Evolutionary conservation across 2,888 invertebrate genomes (phyloP), one percentile per base, ranked within the genome.

Genomic region (Drosophila conformis): DNA sequence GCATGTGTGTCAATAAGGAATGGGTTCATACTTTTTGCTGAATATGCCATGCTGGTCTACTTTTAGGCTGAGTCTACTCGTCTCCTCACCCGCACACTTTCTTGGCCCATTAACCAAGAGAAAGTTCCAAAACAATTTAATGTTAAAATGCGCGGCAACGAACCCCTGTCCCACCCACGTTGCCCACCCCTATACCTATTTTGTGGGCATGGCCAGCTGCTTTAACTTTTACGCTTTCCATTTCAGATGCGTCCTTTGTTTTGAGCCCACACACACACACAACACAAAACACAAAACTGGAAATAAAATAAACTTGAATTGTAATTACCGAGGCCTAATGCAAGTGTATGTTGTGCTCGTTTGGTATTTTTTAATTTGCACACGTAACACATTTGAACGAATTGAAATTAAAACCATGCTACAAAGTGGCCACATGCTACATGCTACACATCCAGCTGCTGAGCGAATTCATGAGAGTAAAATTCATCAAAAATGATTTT

Each of bases 401-500:
- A 80, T 88, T 73, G 69, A 72, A 77, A 83, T 88, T 86, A 69
- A 90, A 83, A 51, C 62, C 52, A 53, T 35, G 54, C 68, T 51
- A 76, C 71, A 83, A 86, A 86, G 83, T 83, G 72, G 52, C 69
- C 69, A 65, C 52, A 71, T 72, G 40, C 51, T 36, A 63, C 52
- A 71, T 72, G 35, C 51, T 31, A 2, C 33, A 10, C 6, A 25
- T 13, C 5, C 51, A 38, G 35, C 35, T 68, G n/a, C 53, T 31
- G 33, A 27, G 25, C 63, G 18, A 18, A 31, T 53, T 42, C 27
- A 36, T 46, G n/a, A 52, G 61, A 48, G 36, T 40, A 69, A 71
- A 79, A 89, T 88, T 76, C 78, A 87, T 87, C 86, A 87, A 82
- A 85, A 90, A 82, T 87, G 73, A 87, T 90, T 90, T 80, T 90